Conservation (phyloP, 2,113 vertebrate genomes). For the Podocnemis expansa region DNA sequence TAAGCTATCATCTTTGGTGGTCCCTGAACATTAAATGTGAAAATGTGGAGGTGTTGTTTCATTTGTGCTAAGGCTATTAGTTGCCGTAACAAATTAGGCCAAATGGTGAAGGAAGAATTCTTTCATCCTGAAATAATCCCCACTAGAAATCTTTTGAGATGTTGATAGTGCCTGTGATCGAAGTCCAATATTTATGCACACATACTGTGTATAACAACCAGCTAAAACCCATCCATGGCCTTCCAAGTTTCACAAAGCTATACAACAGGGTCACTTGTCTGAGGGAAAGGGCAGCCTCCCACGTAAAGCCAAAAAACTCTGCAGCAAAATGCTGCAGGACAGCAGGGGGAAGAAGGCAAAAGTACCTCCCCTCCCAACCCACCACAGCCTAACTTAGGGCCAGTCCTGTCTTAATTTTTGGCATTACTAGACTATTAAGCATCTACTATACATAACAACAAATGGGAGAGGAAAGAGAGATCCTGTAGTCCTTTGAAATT, state of each 20-base stretch:
- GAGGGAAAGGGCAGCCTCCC: neutral
- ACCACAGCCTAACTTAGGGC: neutral
- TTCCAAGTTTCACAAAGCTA: conserved; percentile 2
- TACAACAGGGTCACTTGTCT: accelerated
- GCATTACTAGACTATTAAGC: neutral
- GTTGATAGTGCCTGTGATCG: neutral
- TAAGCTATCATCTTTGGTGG: conserved; percentile 15
- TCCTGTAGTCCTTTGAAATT: neutral
- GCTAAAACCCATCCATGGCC: neutral
- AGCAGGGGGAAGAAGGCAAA: neutral
- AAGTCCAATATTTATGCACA: neutral
- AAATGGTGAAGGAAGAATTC: conserved; percentile 39
- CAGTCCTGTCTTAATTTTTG: neutral
- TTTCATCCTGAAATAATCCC: conserved; percentile 34
- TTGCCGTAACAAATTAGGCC: conserved; percentile 51
- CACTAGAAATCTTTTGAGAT: conserved; percentile 22
- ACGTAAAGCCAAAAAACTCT: neutral
- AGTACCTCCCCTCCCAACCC: neutral
- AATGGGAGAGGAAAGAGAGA: neutral
- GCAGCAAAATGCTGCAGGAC: neutral
- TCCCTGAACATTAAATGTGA: neutral
- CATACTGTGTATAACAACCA: neutral
- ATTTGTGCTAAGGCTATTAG: conserved; percentile 38
- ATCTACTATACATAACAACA: accelerated
- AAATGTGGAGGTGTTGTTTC: neutral